Conservation (phyloP, 1,140 invertebrate genomes). For the Tetragonula clypearis region DNA sequence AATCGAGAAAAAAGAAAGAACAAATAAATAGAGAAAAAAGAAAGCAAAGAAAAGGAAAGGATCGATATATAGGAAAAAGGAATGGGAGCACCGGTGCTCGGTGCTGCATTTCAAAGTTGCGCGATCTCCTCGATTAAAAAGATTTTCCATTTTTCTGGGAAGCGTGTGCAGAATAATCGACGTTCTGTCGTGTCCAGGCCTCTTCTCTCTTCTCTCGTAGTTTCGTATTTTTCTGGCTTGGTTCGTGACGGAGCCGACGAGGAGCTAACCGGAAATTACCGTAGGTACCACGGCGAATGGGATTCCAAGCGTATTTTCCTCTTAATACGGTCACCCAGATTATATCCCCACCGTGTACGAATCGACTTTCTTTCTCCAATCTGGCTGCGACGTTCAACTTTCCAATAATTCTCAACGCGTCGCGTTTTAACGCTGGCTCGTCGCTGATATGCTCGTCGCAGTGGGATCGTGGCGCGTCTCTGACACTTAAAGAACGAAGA, state of each 20-base stretch:
- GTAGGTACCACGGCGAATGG: slow-evolving; percentile 33
- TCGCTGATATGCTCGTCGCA: background rate
- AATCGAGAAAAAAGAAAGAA: background rate
- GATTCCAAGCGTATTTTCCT: slow-evolving; percentile 47
- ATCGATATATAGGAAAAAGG: too few species aligned
- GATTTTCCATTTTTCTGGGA: slow-evolving; percentile 61
- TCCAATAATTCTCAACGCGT: slow-evolving; percentile 6
- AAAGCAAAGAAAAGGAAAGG: too few species aligned
- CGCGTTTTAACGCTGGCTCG: background rate
- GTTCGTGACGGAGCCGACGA: slow-evolving; percentile 6
- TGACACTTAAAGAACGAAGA: slow-evolving; percentile 8
- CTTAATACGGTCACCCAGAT: slow-evolving; percentile 21
- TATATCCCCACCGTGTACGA: background rate
- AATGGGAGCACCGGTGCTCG: background rate
- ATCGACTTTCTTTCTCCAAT: background rate
- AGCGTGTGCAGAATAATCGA: slow-evolving; percentile 60
- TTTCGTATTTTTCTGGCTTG: slow-evolving; percentile 31
- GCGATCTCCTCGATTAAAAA: slow-evolving; percentile 51
- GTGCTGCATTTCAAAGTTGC: slow-evolving; percentile 22
- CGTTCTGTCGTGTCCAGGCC: slow-evolving; percentile 58
- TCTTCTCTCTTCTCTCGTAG: slow-evolving; percentile 32
- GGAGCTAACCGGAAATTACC: slow-evolving; percentile 56
- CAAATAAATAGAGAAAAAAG: too few species aligned
- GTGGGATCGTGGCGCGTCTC: slow-evolving; percentile 3
- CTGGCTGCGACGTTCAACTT: background rate